A percentile compares a stretch with the other conserved stretches of the same genome.
These are phyloP conservation scores for Desmodus rotundus DNA, from an alignment of 2,113 vertebrate genomes.

Conservation along the genomic window DNA sequence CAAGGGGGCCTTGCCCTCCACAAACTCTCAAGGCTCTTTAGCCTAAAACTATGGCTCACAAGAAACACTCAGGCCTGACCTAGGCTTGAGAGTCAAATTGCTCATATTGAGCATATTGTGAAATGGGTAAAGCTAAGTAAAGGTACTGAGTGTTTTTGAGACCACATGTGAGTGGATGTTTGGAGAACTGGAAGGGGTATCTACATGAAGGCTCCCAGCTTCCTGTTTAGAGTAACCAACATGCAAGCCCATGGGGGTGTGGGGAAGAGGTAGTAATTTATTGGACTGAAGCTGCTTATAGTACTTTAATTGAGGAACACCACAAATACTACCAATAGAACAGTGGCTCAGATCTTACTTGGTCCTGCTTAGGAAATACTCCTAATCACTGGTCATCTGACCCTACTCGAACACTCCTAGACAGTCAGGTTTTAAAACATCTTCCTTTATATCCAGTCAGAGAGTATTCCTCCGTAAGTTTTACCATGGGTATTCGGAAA, in stretches of 20 bases:
- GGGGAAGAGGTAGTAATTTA: neutral
- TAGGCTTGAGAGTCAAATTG: slow-evolving; percentile 70
- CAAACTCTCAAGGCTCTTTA: slow-evolving; percentile 49
- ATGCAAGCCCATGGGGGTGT: slow-evolving; percentile 1
- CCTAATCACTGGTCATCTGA: slow-evolving; percentile 52
- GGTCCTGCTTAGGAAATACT: slow-evolving; percentile 58
- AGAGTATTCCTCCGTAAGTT: slow-evolving; percentile 66
- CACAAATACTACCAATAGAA: slow-evolving; percentile 21
- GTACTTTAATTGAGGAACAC: slow-evolving; percentile 44
- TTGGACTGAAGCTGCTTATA: slow-evolving; percentile 46
- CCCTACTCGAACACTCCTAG: slow-evolving; percentile 54
- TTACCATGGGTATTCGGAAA: slow-evolving; percentile 65
- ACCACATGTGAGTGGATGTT: slow-evolving; percentile 70
- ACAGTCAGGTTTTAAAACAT: slow-evolving; percentile 56
- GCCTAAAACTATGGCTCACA: slow-evolving; percentile 52
- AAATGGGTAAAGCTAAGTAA: slow-evolving; percentile 73
- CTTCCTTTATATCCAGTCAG: slow-evolving; percentile 67
- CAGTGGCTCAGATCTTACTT: slow-evolving; percentile 50
- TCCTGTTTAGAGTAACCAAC: slow-evolving; percentile 48
- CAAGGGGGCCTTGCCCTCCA: slow-evolving; percentile 57
- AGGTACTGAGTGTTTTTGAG: slow-evolving; percentile 75
- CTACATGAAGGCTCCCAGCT: slow-evolving; percentile 46
- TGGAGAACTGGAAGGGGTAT: slow-evolving; percentile 55
- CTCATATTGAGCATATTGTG: slow-evolving; percentile 78
- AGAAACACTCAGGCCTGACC: slow-evolving; percentile 66